These are phyloP conservation scores for Popillia japonica DNA, from an alignment of 1,140 invertebrate genomes.

Conservation along the genomic window DNA sequence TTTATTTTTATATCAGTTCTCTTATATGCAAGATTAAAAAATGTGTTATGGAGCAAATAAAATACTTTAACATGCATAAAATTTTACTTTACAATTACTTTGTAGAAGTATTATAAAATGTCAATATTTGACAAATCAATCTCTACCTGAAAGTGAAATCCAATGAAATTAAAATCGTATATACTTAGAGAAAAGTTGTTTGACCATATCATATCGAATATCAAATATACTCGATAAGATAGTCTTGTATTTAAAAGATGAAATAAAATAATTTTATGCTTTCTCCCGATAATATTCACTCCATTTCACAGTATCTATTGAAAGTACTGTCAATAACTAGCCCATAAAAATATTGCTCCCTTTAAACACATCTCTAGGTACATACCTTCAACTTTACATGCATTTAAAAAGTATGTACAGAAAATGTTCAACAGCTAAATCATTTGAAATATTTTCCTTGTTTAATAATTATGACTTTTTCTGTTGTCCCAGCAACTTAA, in stretches of 20 bases:
- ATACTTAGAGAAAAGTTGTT: background rate
- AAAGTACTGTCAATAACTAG: constrained; percentile 1
- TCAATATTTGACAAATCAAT: background rate
- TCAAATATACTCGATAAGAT: background rate
- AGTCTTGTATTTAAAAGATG: background rate
- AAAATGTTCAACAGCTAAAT: too few relatives aligned
- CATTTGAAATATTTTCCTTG: too few relatives aligned
- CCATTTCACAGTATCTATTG: background rate
- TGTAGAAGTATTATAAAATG: background rate
- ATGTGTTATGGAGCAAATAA: background rate
- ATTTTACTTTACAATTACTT: background rate
- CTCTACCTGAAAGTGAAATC: background rate
- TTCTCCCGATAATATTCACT: background rate
- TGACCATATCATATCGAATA: background rate
- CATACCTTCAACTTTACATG: too few relatives aligned
- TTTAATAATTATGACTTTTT: too few relatives aligned
- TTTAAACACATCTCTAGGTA: too few relatives aligned
- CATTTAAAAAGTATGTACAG: too few relatives aligned
- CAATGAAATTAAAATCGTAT: background rate
- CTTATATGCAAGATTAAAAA: background rate
- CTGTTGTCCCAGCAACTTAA: too few relatives aligned
- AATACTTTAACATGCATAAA: background rate
- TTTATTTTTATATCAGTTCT: background rate
- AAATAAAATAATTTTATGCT: background rate
- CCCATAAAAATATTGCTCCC: background rate